Evolutionary conservation across 2,113 vertebrate species (phyloP).

Genomic region (rat (Rattus norvegicus)): GRCr8 NC_086034.1:83992001-83992500

Average conservation of each 20-base stretch:
- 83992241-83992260: neutral
- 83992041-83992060: neutral
- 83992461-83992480: fast-evolving
- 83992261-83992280: neutral
- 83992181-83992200: neutral
- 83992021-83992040: neutral
- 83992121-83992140: neutral
- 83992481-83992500: neutral
- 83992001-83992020: neutral
- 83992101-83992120: neutral
- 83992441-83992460: neutral
- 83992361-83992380: neutral
- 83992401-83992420: too few species aligned
- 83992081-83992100: neutral
- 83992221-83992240: neutral
- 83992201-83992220: neutral
- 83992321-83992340: neutral
- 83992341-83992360: neutral
- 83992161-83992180: neutral
- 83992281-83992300: neutral
- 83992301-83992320: fast-evolving
- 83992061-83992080: neutral
- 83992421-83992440: neutral
- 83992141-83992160: neutral
- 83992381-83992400: neutral